Evolutionary conservation across 2,113 vertebrate species (phyloP).

Genomic region (chimpanzee (Pan troglodytes)): NHGRI_mPanTro3-v2.1_pri NC_072402.2:84359001-84359500

Average conservation of each 20-base stretch:
- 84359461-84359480: not conserved
- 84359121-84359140: too few relatives aligned
- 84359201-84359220: too few relatives aligned
- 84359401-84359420: not conserved
- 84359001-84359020: too few relatives aligned
- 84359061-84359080: too few relatives aligned
- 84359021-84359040: too few relatives aligned
- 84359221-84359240: too few relatives aligned
- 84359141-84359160: too few relatives aligned
- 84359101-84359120: too few relatives aligned
- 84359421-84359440: not conserved
- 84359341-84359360: not conserved
- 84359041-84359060: too few relatives aligned
- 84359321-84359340: not conserved
- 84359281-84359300: accelerated
- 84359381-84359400: not conserved
- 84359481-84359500: not conserved
- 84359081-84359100: too few relatives aligned
- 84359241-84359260: not conserved
- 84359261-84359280: not conserved
- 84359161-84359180: too few relatives aligned
- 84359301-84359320: not conserved
- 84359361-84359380: not conserved
- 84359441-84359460: not conserved
- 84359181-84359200: too few relatives aligned